Conservation (phyloP, 2,113 vertebrate genomes). For the Eurystomus gularis region DNA sequence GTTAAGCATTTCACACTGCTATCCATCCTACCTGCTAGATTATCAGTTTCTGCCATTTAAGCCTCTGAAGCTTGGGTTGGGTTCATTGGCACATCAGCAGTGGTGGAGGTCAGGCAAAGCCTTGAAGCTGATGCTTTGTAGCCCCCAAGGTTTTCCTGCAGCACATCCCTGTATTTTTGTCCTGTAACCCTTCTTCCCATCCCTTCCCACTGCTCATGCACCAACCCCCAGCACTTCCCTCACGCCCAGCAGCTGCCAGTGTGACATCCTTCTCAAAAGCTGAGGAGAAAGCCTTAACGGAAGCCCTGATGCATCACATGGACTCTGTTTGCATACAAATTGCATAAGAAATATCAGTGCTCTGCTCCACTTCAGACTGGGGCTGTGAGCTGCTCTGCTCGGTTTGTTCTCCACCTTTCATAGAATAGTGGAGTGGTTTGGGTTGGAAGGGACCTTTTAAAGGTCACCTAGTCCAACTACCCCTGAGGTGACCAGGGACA, state of each 20-base stretch:
- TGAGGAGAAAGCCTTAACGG: no score
- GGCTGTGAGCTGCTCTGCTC: background rate
- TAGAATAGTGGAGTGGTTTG: no score
- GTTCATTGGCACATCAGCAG: background rate
- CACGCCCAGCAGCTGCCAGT: background rate
- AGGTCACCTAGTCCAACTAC: no score
- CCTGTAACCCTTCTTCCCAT: background rate
- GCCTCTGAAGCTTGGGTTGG: no score
- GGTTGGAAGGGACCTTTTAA: no score
- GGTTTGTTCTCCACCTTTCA: background rate
- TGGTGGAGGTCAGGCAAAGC: background rate
- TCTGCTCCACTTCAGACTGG: background rate
- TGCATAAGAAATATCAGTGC: background rate
- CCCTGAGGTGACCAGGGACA: no score
- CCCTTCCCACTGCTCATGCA: no score
- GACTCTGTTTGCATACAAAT: background rate
- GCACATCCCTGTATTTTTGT: background rate
- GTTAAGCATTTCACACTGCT: background rate
- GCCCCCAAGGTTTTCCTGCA: background rate
- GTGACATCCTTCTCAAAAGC: background rate
- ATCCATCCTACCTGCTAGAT: background rate
- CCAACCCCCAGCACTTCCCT: accelerated
- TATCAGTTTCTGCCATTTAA: background rate
- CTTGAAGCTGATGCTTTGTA: accelerated
- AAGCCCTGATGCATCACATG: accelerated